Percentiles rank a stretch among this genome's conserved stretches.
Conservation (phyloP, 1,140 invertebrate genomes). For the Drosophila bifasciata region DNA sequence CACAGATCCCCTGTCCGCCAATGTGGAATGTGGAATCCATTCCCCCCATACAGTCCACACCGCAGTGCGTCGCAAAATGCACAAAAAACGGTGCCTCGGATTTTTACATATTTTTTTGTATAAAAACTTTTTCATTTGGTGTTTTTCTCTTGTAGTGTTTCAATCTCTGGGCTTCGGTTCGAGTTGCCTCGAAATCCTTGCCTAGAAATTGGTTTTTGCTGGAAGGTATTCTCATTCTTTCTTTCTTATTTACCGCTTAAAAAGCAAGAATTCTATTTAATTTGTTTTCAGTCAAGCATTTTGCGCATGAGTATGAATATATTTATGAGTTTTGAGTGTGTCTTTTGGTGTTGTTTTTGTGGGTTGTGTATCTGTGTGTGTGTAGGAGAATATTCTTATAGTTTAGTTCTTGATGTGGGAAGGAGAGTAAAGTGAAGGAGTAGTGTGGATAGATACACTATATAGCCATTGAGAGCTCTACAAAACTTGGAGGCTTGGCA, state of each 20-base stretch:
- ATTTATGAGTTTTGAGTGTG: slow-evolving; percentile 24
- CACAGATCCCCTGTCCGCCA: slow-evolving; percentile 4
- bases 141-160: slow-evolving; percentile 34
- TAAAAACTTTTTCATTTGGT: slow-evolving; percentile 68
- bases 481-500: slow-evolving; percentile 34
- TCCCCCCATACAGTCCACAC: slow-evolving; percentile 13
- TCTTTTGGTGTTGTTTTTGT: not conserved
- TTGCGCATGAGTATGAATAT: slow-evolving; percentile 64
- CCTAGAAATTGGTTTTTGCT: slow-evolving; percentile 49
- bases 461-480: slow-evolving; percentile 49
- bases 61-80: slow-evolving; percentile 8
- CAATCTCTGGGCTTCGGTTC: slow-evolving; percentile 7
- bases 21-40: slow-evolving; percentile 2
- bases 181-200: slow-evolving; percentile 38
- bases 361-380: not conserved
- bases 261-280: slow-evolving; percentile 53
- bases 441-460: slow-evolving; percentile 33
- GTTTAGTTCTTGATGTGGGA: slow-evolving; percentile 6
- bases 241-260: slow-evolving; percentile 62
- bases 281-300: slow-evolving; percentile 73
- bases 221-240: slow-evolving; percentile 60
- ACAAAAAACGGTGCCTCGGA: slow-evolving; percentile 61
- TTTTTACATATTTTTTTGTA: slow-evolving; percentile 48
- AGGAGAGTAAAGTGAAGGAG: slow-evolving; percentile 23
- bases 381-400: too few species aligned